Percentiles rank a stretch among this genome's conserved stretches.
phyloP scores from a whole-genome alignment of 1,140 invertebrate genomes.

The Armadillidium nasatum region DNA sequence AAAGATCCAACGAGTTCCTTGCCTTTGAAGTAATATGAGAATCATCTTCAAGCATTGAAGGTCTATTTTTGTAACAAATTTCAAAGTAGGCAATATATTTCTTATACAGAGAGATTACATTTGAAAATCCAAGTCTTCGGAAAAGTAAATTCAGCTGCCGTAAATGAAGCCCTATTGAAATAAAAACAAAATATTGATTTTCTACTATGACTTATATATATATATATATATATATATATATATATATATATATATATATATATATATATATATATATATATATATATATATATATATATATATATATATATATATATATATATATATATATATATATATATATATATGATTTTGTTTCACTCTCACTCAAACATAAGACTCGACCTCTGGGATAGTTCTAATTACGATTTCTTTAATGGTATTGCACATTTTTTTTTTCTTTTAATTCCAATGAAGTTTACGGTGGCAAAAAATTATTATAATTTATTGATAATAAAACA shows the following conservation, averaged over 20 bases:
- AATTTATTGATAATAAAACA: too few species aligned
- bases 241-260: background rate
- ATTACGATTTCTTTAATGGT: too few species aligned
- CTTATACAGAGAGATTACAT: background rate
- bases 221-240: constrained; percentile 12
- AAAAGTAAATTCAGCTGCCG: background rate
- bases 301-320: too few species aligned
- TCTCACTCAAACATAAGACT: too few species aligned
- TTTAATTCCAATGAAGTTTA: too few species aligned
- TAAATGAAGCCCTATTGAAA: background rate
- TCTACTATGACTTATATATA: background rate
- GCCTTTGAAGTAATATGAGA: background rate
- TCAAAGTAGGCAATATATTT: background rate
- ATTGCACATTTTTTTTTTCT: too few species aligned
- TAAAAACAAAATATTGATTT: background rate
- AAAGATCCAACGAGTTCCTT: too few species aligned
- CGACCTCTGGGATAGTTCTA: too few species aligned
- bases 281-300: background rate
- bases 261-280: constrained; percentile 14
- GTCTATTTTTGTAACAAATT: background rate
- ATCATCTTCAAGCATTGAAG: background rate
- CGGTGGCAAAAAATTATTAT: too few species aligned
- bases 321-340: too few species aligned
- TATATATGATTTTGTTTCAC: too few species aligned
- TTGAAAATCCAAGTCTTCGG: background rate